phyloP scores from a whole-genome alignment of 2,888 invertebrate genomes.

The Linnaemya tessellans region DNA sequence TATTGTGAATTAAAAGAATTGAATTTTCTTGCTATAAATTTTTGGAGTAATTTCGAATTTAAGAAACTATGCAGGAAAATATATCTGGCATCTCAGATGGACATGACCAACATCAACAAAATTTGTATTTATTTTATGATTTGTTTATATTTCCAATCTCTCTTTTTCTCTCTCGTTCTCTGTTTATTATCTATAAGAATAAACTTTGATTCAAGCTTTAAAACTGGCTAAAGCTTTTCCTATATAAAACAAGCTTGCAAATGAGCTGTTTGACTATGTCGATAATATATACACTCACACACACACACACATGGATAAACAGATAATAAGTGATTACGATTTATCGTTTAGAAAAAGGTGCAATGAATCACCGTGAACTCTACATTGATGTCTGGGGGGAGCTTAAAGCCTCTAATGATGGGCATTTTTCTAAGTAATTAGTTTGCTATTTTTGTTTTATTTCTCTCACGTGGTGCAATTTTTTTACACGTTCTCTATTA shows the following conservation, averaged over 20 bases:
- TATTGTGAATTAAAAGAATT: too few relatives aligned
- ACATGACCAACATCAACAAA: conserved; percentile 60
- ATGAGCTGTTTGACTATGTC: background rate
- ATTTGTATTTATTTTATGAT: conserved; percentile 20
- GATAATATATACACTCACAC: too few relatives aligned
- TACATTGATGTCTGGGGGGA: conserved; percentile 11
- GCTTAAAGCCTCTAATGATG: conserved; percentile 24
- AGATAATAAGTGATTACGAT: background rate
- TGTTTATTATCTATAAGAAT: background rate
- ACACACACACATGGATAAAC: background rate
- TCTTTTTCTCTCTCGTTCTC: background rate
- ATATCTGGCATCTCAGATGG: background rate
- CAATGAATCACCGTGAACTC: conserved; percentile 51
- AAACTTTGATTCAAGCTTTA: conserved; percentile 42
- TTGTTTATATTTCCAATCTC: background rate
- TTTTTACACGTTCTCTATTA: background rate
- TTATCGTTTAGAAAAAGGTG: background rate
- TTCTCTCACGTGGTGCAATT: conserved; percentile 6
- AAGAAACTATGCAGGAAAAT: background rate
- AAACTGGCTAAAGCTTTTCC: conserved; percentile 38
- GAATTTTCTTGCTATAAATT: too few relatives aligned
- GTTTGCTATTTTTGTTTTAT: conserved; percentile 7
- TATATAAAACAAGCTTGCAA: conserved; percentile 1
- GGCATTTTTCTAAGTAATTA: background rate
- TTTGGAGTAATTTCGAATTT: too few relatives aligned